Evolutionary conservation across 1,140 invertebrate species (phyloP).

Genomic region (Trichonephila clavata): DNA sequence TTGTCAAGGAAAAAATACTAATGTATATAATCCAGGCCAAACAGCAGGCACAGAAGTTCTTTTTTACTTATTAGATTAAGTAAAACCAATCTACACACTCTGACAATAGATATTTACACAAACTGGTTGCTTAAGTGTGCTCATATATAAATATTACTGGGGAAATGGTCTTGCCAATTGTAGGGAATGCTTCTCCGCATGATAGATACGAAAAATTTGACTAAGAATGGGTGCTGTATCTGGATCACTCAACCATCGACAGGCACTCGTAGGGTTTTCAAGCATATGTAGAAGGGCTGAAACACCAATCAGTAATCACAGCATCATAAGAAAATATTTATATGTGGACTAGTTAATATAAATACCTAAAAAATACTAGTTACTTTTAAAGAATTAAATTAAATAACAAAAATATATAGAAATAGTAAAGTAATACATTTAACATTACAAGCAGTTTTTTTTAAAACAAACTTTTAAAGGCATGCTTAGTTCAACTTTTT

Average conservation of each 20-base stretch:
- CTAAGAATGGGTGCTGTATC: conserved; percentile 85
- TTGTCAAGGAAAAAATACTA: not conserved
- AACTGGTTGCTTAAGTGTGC: not conserved
- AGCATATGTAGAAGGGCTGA: conserved; percentile 86
- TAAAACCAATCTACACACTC: not conserved
- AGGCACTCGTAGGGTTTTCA: conserved; percentile 84
- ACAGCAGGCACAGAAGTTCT: not conserved
- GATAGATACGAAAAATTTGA: conserved; percentile 86
- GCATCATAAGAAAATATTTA: no score
- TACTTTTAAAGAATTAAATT: no score
- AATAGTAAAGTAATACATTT: no score
- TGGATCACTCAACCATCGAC: conserved; percentile 85
- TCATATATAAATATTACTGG: conserved; percentile 74
- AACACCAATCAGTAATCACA: conserved; percentile 51
- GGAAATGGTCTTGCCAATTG: conserved; percentile 74
- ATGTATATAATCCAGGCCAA: not conserved
- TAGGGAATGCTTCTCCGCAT: conserved; percentile 84
- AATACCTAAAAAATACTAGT: no score
- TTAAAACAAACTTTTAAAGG: no score
- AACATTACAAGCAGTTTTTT: no score
- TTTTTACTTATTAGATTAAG: not conserved
- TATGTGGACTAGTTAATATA: no score
- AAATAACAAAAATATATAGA: no score
- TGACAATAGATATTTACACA: conserved; percentile 14
- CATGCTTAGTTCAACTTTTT: no score